Evolutionary conservation across 2,888 invertebrate genomes (phyloP).

Genomic region (Heteromurus nitidus): DNA sequence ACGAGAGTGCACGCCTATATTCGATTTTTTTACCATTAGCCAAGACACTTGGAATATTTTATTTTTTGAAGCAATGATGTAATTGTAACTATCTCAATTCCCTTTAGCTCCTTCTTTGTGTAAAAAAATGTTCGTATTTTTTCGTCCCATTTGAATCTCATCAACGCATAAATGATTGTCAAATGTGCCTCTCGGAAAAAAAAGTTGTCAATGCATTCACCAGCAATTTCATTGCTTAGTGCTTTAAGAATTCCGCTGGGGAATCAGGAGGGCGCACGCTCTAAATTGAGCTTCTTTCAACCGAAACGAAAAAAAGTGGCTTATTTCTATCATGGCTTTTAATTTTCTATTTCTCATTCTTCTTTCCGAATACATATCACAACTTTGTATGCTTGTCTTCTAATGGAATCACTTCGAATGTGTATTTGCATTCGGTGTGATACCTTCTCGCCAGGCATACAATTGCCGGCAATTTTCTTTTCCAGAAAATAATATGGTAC

Average conservation of each 20-base stretch:
- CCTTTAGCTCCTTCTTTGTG: slow-evolving; percentile 16
- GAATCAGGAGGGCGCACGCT: slow-evolving; percentile 21
- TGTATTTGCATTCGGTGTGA: too few species aligned
- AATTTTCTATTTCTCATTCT: slow-evolving; percentile 28
- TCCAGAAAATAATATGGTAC: too few species aligned
- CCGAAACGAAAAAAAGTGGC: slow-evolving; percentile 23
- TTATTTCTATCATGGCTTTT: slow-evolving; percentile 29
- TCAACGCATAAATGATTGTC: slow-evolving; percentile 51
- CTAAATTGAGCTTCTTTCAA: slow-evolving; percentile 43
- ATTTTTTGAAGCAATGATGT: slow-evolving; percentile 44
- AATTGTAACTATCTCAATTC: slow-evolving; percentile 60
- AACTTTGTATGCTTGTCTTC: too few species aligned
- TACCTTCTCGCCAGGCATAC: too few species aligned
- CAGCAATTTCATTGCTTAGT: slow-evolving; percentile 52
- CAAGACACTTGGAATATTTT: slow-evolving; percentile 20
- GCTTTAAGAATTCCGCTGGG: slow-evolving; percentile 46
- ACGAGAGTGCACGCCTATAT: slow-evolving; percentile 13
- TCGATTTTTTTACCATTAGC: slow-evolving; percentile 40
- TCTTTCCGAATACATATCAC: slow-evolving; percentile 3
- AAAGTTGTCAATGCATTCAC: slow-evolving; percentile 24
- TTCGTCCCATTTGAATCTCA: slow-evolving; percentile 61
- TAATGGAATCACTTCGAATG: too few species aligned
- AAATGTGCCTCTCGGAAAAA: slow-evolving; percentile 35
- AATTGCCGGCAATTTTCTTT: too few species aligned
- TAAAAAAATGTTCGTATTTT: slow-evolving; percentile 6